Evolutionary conservation across 2,113 vertebrate species (phyloP).

Genomic region (Ictalurus punctatus): DNA sequence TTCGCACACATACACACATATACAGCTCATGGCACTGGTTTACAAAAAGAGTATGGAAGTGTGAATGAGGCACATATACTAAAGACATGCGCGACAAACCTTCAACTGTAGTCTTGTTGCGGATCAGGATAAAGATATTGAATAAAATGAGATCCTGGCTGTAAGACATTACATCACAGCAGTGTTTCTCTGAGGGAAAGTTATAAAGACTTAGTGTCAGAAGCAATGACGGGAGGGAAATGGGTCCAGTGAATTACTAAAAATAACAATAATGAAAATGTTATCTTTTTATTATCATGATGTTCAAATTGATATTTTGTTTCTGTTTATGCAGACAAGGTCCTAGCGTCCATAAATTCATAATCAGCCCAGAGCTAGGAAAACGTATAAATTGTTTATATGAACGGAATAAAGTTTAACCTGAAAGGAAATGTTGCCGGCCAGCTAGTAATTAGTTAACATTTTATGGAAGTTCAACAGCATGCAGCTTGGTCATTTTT

Average conservation of each 20-base stretch:
- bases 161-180: conserved; percentile 46
- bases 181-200: conserved; percentile 49
- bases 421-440: background rate
- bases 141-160: background rate
- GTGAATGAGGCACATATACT: background rate
- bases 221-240: conserved; percentile 36
- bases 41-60: background rate
- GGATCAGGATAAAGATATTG: conserved; percentile 14
- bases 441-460: background rate
- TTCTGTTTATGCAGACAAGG: background rate
- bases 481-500: background rate
- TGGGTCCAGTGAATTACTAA: conserved; percentile 17
- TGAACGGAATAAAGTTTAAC: background rate
- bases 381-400: background rate
- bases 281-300: background rate
- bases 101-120: conserved; percentile 5
- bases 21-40: background rate
- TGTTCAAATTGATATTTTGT: background rate
- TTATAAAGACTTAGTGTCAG: conserved; percentile 49
- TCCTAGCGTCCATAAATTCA: background rate
- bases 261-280: conserved; percentile 7
- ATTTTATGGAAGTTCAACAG: background rate
- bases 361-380: background rate
- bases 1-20: background rate
- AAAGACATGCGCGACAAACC: background rate